Evolutionary conservation across 2,888 invertebrate species (phyloP).

Genomic region (Dusona sp.): DNA sequence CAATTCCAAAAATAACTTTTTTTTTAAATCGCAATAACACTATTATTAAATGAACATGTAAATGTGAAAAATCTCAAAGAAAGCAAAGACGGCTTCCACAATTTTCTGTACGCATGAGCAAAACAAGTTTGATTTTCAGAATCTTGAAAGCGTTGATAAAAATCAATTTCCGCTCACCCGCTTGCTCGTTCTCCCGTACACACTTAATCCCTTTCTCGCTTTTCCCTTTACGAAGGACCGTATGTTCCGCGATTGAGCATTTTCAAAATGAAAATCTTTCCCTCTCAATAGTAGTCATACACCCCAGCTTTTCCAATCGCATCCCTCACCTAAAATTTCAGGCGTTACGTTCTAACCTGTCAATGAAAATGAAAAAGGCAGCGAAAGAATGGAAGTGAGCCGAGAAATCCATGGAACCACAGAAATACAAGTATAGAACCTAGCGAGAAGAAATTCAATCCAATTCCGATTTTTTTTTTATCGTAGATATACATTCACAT

Average conservation of each 20-base stretch:
- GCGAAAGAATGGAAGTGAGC: neutral
- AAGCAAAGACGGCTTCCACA: neutral
- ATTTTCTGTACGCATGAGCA: neutral
- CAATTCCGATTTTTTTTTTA: slow-evolving; percentile 46
- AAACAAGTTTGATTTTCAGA: slow-evolving; percentile 26
- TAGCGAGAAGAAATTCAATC: slow-evolving; percentile 62
- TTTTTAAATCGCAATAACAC: neutral
- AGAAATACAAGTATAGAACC: slow-evolving; percentile 34
- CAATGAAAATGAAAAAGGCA: slow-evolving; percentile 11
- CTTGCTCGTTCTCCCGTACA: slow-evolving; percentile 32
- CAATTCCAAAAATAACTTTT: neutral
- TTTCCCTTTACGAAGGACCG: neutral
- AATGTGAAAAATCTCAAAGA: neutral
- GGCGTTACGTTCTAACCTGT: slow-evolving; percentile 13
- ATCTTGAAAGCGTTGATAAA: slow-evolving; percentile 30
- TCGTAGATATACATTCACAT: no score
- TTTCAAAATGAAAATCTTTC: slow-evolving; percentile 37
- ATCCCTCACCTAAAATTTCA: slow-evolving; percentile 43
- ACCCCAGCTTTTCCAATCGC: slow-evolving; percentile 59
- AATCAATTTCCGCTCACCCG: slow-evolving; percentile 54
- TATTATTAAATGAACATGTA: neutral
- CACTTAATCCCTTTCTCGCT: slow-evolving; percentile 19
- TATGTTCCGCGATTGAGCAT: neutral
- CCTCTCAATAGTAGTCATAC: slow-evolving; percentile 34
- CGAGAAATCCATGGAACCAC: slow-evolving; percentile 21